Evolutionary conservation across 2,113 vertebrate genomes (phyloP), one percentile per base, ranked within the genome.

Genomic region (Oceanodroma tethys): DNA sequence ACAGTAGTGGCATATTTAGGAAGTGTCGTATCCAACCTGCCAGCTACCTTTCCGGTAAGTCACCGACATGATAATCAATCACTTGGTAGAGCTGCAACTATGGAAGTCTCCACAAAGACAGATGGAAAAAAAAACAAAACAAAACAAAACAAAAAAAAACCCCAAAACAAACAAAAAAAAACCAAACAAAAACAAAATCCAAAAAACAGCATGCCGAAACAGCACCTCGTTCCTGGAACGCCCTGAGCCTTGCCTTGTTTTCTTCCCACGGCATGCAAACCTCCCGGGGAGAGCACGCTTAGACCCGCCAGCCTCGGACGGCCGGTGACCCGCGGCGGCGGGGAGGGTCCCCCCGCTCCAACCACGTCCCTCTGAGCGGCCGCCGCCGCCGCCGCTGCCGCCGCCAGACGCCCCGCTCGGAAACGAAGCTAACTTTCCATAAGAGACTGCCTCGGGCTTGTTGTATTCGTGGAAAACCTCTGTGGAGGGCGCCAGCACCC

Each of bases 1-100:
- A 34, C 27, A 13, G 23, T 1, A 22, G 7, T 7, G 38, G 18
- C 48, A 1, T 1, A 1, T 25, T 55, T 36, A 26, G 32, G 9
- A 25, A 47, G 7, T 2, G 42, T 68, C 6, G 2, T 5, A 13
- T 4, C 42, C 65, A 62, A 10, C 34, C 42, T 16, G 36, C 32
- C 75, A 38, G 42, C 34, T 9, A 1, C 65, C 43, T 70, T 45
- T 23, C 68, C 29, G 27, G 34, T 19, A 22, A 40, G 34, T 6
- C 36, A 59, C 22, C 11, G 2, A 14, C n/a, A 19, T 1, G 65
- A 3, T 3, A 17, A 3, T 3, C 36, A 17, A 4, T 7, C 47
- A 10, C 30, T 40, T 5, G 50, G 13, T 2, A 72, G 29, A 36
- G 34, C 9, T 19, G 23, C 43, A 7, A 10, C 25, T 36, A 3